A percentile compares a stretch with the other conserved stretches of the same genome.
These are phyloP conservation scores for Nipponacmea schrenckii DNA, from an alignment of 2,888 invertebrate species.

Conservation along the genomic window DNA sequence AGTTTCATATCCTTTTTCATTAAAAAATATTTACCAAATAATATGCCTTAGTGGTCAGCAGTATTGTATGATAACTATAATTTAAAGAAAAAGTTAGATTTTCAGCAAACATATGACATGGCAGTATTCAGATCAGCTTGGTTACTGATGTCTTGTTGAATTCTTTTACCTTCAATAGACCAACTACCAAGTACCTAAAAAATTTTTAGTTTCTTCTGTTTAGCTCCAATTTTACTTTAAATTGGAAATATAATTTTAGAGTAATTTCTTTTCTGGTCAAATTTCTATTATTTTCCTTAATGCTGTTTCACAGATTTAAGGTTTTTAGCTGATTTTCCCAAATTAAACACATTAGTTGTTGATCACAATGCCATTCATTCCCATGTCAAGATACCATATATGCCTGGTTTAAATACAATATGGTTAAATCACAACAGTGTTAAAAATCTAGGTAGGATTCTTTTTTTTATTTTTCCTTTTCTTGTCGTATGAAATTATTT, in stretches of 20 bases:
- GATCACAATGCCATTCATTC: conserved; percentile 83
- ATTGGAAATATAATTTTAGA: too few relatives aligned
- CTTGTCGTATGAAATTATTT: too few relatives aligned
- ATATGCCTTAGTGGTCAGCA: neutral
- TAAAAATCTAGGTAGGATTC: conserved; percentile 76
- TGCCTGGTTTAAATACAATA: conserved; percentile 79
- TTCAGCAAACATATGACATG: neutral
- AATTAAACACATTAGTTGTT: conserved; percentile 81
- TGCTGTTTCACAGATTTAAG: conserved; percentile 75
- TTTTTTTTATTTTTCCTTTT: neutral
- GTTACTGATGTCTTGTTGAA: too few relatives aligned
- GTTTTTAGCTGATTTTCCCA: conserved; percentile 79
- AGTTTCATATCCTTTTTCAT: conserved; percentile 51
- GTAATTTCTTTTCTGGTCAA: too few relatives aligned
- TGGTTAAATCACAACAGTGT: conserved; percentile 77
- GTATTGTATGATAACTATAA: neutral
- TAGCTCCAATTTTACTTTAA: too few relatives aligned
- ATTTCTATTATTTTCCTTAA: too few relatives aligned
- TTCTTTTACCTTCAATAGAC: too few relatives aligned
- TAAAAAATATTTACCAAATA: too few relatives aligned
- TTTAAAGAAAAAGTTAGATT: neutral
- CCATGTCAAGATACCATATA: conserved; percentile 76
- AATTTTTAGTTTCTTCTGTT: too few relatives aligned
- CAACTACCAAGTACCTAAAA: too few relatives aligned
- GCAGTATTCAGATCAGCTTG: too few relatives aligned